phyloP scores from a whole-genome alignment of 2,888 invertebrate genomes.

The Quadroppia sp. region DNA sequence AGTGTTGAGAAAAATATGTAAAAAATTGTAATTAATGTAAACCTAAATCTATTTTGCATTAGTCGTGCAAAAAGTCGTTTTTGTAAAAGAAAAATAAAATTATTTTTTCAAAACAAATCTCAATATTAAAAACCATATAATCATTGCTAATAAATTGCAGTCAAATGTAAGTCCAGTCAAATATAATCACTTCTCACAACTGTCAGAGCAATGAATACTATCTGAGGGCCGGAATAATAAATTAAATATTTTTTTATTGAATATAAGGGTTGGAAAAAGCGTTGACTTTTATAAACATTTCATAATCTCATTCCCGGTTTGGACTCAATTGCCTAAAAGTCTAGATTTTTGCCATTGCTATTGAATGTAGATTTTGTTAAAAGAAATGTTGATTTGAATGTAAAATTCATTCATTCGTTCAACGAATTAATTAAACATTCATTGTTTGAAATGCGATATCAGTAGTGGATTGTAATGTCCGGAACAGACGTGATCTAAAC shows the following conservation, averaged over 20 bases:
- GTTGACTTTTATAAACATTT: background rate
- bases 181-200: background rate
- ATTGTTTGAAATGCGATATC: too few species aligned
- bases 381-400: constrained; percentile 8
- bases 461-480: too few species aligned
- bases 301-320: background rate
- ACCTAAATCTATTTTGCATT: background rate
- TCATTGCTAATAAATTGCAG: background rate
- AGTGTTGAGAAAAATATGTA: too few species aligned
- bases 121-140: background rate
- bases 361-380: background rate
- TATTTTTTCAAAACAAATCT: background rate
- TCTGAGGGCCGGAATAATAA: constrained; percentile 7
- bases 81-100: background rate
- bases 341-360: background rate
- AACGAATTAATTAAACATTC: background rate
- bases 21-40: too few species aligned
- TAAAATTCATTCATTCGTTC: background rate
- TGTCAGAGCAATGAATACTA: too few species aligned
- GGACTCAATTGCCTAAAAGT: constrained; percentile 20
- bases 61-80: constrained; percentile 1
- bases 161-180: background rate
- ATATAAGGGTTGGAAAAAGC: background rate
- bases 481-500: too few species aligned
- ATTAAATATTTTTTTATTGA: too few species aligned